A percentile compares a stretch with the other conserved stretches of the same genome.
Evolutionary conservation across 2,113 vertebrate species (phyloP).

Genomic region (Psettodes erumei): DNA sequence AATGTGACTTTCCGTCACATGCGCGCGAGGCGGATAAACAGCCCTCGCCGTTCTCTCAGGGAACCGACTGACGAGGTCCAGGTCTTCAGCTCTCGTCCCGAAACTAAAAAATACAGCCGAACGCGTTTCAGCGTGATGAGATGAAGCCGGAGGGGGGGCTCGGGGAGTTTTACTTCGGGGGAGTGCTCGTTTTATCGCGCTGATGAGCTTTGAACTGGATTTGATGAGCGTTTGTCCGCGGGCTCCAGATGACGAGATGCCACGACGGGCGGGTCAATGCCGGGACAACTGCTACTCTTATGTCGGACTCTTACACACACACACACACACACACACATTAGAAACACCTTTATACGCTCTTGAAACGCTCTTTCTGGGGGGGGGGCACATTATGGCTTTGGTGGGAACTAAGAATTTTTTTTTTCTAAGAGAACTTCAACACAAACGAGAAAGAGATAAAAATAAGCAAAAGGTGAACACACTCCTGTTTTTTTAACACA

Average conservation of each 20-base stretch:
- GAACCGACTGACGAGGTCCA: not conserved
- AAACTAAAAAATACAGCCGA: too few species aligned
- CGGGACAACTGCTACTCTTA: not conserved
- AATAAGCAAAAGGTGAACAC: slow-evolving; percentile 50
- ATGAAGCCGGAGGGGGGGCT: slow-evolving; percentile 14
- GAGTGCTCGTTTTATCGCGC: slow-evolving; percentile 32
- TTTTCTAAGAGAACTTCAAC: slow-evolving; percentile 5
- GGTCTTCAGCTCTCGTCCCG: not conserved
- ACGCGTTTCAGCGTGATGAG: too few species aligned
- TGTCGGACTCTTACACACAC: too few species aligned
- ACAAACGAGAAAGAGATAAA: slow-evolving; percentile 25
- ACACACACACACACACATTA: not conserved
- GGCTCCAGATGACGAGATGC: slow-evolving; percentile 43
- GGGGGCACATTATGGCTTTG: not conserved
- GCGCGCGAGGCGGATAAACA: not conserved
- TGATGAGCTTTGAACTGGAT: slow-evolving; percentile 57
- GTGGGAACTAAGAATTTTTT: not conserved
- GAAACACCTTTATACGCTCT: slow-evolving; percentile 38
- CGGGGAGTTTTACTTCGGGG: slow-evolving; percentile 4
- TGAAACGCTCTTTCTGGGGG: too few species aligned
- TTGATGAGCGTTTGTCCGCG: slow-evolving; percentile 39
- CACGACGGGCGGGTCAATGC: slow-evolving; percentile 54
- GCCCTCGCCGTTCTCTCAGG: not conserved
- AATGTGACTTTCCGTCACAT: not conserved
- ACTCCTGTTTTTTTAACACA: slow-evolving; percentile 22